A percentile compares a stretch with the other conserved stretches of the same genome.
Evolutionary conservation across 2,797 vertebrate genomes (phyloP).

Genomic region (Bothrops alternatus): DNA sequence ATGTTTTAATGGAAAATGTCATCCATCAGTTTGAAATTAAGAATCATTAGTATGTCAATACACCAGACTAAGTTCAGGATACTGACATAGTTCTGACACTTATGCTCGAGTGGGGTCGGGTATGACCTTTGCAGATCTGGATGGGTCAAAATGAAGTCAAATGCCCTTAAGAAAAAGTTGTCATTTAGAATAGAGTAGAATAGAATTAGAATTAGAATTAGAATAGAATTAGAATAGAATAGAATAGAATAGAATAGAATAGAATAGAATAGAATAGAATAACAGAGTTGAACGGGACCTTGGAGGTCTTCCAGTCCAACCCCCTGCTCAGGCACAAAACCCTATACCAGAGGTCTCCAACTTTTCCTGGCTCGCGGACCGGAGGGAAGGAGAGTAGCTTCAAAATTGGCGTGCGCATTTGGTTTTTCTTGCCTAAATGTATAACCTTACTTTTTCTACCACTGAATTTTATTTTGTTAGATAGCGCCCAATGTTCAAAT

Average conservation of each 20-base stretch:
- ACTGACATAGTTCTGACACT: neutral
- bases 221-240: neutral
- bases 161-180: neutral
- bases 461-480: neutral
- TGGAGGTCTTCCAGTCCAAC: neutral
- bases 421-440: neutral
- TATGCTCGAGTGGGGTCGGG: neutral
- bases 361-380: no score
- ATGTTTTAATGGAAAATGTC: neutral
- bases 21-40: neutral
- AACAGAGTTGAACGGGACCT: neutral
- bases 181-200: no score
- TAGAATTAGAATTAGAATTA: no score
- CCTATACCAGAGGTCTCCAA: neutral
- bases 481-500: neutral
- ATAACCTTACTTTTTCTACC: neutral
- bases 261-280: neutral
- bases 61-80: neutral
- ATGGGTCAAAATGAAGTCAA: neutral
- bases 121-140: neutral
- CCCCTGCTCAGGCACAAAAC: neutral
- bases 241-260: no score
- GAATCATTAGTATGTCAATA: neutral
- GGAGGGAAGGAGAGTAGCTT: no score
- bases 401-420: neutral